Percentiles rank a stretch among this genome's conserved stretches.
These are phyloP conservation scores for Silurus asotus DNA, from an alignment of 2,113 vertebrate genomes.

Conservation along the genomic window DNA sequence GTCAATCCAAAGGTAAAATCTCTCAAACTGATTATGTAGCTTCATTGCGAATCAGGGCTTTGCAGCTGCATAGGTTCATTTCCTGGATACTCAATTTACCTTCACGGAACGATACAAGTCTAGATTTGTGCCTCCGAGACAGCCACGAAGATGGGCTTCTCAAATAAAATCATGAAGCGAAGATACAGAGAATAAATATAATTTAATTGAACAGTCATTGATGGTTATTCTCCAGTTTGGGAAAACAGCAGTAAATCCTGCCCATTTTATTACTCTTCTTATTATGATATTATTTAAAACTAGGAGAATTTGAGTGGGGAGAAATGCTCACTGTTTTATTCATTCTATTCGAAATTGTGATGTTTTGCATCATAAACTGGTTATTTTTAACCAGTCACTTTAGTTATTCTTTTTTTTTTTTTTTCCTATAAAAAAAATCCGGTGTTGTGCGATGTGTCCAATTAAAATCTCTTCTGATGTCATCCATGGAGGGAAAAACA, in stretches of 20 bases:
- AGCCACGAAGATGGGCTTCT: background rate
- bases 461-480: background rate
- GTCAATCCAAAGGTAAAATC: slow-evolving; percentile 73
- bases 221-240: background rate
- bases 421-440: background rate
- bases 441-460: background rate
- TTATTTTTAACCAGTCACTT: background rate
- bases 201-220: background rate
- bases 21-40: background rate
- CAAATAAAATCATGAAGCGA: no score
- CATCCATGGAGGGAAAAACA: background rate
- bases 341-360: background rate
- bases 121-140: background rate
- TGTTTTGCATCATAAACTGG: no score
- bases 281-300: background rate
- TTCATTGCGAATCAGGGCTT: background rate
- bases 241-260: background rate
- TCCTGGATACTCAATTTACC: background rate
- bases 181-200: background rate
- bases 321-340: background rate
- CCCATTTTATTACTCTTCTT: background rate
- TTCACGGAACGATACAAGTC: no score
- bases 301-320: background rate
- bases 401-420: background rate
- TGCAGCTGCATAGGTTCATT: background rate